phyloP scores from a whole-genome alignment of 1,140 invertebrate genomes.

The Bacillus rossius region DNA sequence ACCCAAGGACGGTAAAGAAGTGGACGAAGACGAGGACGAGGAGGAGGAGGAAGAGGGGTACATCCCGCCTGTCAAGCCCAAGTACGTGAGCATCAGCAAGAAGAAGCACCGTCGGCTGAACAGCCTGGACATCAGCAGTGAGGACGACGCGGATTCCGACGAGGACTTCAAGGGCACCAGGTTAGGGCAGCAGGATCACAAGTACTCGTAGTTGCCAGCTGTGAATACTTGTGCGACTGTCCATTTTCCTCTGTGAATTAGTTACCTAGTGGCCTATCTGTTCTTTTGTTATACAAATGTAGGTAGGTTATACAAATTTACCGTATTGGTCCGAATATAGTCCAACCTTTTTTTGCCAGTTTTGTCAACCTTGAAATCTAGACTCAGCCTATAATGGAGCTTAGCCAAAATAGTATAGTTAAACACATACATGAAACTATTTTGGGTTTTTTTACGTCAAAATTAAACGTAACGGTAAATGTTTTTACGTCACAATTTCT shows the following conservation, averaged over 20 bases:
- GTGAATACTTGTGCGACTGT: not conserved
- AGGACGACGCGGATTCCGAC: constrained; percentile 72
- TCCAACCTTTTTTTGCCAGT: too few species aligned
- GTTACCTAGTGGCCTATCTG: not conserved
- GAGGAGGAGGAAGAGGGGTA: constrained; percentile 24
- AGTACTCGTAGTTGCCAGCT: not conserved
- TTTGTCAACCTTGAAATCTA: too few species aligned
- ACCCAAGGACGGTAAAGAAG: constrained; percentile 32
- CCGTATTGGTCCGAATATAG: too few species aligned
- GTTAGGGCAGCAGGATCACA: constrained; percentile 21
- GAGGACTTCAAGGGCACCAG: constrained; percentile 78
- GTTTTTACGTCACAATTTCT: too few species aligned
- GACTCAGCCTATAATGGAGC: constrained; percentile 9
- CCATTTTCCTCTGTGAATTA: not conserved
- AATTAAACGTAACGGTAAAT: too few species aligned
- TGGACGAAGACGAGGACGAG: constrained; percentile 26
- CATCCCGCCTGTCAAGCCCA: constrained; percentile 25
- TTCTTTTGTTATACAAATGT: not conserved
- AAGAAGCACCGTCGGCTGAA: constrained; percentile 72
- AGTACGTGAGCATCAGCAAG: constrained; percentile 30
- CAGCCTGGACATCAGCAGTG: constrained; percentile 73
- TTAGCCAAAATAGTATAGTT: too few species aligned
- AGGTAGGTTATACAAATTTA: not conserved
- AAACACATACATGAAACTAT: too few species aligned
- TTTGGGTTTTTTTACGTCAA: too few species aligned